Percentiles rank a stretch among this genome's conserved stretches.
Evolutionary conservation across 2,113 vertebrate species (phyloP).

Genomic region (Scomber colias): DNA sequence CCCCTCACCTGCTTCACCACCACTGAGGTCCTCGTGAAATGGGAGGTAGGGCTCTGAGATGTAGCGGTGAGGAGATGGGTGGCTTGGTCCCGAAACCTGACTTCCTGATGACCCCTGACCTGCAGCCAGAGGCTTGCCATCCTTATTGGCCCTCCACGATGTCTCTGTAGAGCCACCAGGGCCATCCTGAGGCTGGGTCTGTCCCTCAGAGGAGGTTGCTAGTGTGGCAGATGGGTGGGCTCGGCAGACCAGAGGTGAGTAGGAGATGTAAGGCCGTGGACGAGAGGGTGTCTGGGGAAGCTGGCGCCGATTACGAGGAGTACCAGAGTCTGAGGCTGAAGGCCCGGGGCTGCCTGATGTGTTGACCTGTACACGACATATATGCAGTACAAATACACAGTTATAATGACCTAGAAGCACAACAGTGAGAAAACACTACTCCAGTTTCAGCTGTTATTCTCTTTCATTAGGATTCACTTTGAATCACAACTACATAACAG

Average conservation of each 20-base stretch:
- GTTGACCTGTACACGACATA: constrained; percentile 80
- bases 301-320: constrained; percentile 93
- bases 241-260: constrained; percentile 90
- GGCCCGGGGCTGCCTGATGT: constrained; percentile 90
- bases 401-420: not conserved
- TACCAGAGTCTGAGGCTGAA: constrained; percentile 90
- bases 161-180: constrained; percentile 47
- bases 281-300: constrained; percentile 95
- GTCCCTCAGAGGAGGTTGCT: constrained; percentile 76
- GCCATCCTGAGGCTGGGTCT: constrained; percentile 68
- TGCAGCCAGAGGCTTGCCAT: constrained; percentile 65
- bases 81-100: constrained; percentile 76
- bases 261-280: constrained; percentile 95
- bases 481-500: not conserved
- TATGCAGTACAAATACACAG: too few relatives aligned
- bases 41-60: constrained; percentile 97
- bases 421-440: not conserved
- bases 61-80: constrained; percentile 92
- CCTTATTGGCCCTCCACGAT: constrained; percentile 77
- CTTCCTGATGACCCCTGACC: constrained; percentile 40
- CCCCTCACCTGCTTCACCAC: constrained; percentile 86
- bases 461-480: not conserved
- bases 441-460: not conserved
- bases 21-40: constrained; percentile 89
- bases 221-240: constrained; percentile 82